A percentile compares a stretch with the other conserved stretches of the same genome.
phyloP scores from a whole-genome alignment of 2,113 vertebrate genomes.

The Diadophis punctatus region DNA sequence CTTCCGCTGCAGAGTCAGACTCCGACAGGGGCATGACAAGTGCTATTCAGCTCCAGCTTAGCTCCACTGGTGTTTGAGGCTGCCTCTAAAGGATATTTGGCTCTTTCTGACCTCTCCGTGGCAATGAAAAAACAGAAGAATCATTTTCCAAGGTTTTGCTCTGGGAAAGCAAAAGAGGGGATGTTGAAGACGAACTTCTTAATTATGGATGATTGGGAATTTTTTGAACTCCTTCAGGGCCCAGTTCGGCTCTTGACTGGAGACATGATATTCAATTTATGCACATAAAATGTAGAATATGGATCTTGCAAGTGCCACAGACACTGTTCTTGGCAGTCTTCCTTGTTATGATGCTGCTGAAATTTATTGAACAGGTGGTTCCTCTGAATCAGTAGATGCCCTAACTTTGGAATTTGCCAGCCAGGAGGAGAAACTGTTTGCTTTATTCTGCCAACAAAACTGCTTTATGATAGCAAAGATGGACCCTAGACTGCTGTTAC shows the following conservation, averaged over 20 bases:
- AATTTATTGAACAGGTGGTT: background rate
- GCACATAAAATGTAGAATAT: background rate
- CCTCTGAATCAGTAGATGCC: background rate
- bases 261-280: background rate
- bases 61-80: background rate
- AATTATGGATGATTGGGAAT: background rate
- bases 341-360: background rate
- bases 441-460: constrained; percentile 14
- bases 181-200: background rate
- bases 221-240: background rate
- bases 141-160: background rate
- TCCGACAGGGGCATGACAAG: background rate
- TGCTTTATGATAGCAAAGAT: constrained; percentile 1
- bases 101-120: background rate
- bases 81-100: background rate
- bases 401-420: background rate
- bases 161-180: background rate
- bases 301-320: background rate
- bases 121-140: background rate
- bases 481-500: background rate
- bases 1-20: too few relatives aligned
- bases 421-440: background rate
- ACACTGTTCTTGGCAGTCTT: background rate
- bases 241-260: background rate
- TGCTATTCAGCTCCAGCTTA: background rate